phyloP scores from a whole-genome alignment of 1,140 invertebrate genomes.

The Drosophila baimaii region DNA sequence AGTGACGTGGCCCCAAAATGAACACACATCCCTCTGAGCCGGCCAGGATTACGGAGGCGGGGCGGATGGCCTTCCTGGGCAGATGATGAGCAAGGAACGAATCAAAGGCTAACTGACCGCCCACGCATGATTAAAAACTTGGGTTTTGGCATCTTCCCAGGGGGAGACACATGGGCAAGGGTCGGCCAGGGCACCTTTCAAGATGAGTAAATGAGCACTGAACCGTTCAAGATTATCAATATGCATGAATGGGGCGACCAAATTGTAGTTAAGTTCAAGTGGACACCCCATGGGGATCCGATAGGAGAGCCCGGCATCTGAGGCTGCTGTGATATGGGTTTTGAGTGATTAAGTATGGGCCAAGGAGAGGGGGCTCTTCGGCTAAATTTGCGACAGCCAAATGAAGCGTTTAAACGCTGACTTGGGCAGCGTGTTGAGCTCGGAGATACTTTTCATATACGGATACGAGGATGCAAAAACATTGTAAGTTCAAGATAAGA shows the following conservation, averaged over 20 bases:
- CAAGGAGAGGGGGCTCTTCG: background rate
- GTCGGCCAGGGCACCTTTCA: slow-evolving; percentile 38
- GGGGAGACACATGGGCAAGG: background rate
- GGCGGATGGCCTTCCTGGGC: background rate
- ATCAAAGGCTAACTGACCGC: slow-evolving; percentile 60
- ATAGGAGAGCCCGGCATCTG: background rate
- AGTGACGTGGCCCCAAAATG: slow-evolving; percentile 47
- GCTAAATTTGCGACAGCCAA: background rate
- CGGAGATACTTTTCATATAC: background rate
- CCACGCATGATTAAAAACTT: slow-evolving; percentile 63
- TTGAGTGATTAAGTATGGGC: slow-evolving; percentile 8
- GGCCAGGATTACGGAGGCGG: slow-evolving; percentile 4
- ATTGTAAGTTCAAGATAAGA: too few relatives aligned
- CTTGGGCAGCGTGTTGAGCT: slow-evolving; percentile 7
- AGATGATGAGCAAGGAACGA: slow-evolving; percentile 30
- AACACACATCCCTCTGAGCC: slow-evolving; percentile 37
- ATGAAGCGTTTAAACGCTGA: slow-evolving; percentile 32
- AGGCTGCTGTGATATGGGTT: slow-evolving; percentile 3
- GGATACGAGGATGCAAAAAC: too few relatives aligned
- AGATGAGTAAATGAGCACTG: slow-evolving; percentile 63
- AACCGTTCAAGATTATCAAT: slow-evolving; percentile 65
- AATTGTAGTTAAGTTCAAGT: slow-evolving; percentile 54
- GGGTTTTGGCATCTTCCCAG: slow-evolving; percentile 20
- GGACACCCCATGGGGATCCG: slow-evolving; percentile 14
- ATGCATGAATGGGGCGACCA: slow-evolving; percentile 52